These are phyloP conservation scores for Crossaster papposus DNA, from an alignment of 53 echinoderm and acorn worm genomes.

Conservation along the genomic window DNA sequence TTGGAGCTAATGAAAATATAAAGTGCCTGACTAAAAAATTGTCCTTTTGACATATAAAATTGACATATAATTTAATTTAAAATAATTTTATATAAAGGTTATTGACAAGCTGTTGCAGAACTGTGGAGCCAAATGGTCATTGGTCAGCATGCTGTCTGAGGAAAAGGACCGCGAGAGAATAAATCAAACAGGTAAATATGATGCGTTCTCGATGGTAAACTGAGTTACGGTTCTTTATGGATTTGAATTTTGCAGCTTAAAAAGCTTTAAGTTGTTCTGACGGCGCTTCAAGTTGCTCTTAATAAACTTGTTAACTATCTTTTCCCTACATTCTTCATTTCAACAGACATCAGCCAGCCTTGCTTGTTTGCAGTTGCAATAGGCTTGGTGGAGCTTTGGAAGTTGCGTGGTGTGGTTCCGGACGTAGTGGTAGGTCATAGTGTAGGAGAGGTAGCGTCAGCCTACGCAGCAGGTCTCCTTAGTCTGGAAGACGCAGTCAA, in stretches of 20 bases:
- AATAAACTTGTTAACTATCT: not conserved
- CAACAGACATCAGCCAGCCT: constrained; percentile 69
- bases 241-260: no score
- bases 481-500: constrained; percentile 51
- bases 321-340: not conserved
- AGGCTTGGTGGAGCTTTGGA: constrained; percentile 66
- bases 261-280: no score
- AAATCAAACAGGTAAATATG: constrained; percentile 69
- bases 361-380: constrained; percentile 62
- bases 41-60: not conserved
- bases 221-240: not conserved
- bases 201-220: not conserved
- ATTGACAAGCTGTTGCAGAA: constrained; percentile 66
- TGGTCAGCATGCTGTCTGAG: constrained; percentile 56
- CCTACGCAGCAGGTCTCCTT: constrained; percentile 68
- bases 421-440: constrained; percentile 70
- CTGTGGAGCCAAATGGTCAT: constrained; percentile 78
- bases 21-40: not conserved
- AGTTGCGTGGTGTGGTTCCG: constrained; percentile 54
- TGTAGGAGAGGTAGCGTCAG: constrained; percentile 74
- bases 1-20: not conserved
- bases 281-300: no score
- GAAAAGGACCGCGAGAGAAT: constrained; percentile 67
- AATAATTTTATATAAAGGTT: constrained; percentile 42
- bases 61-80: not conserved